phyloP scores from a whole-genome alignment of 2,888 invertebrate species.

The Dolichomitus sp. region DNA sequence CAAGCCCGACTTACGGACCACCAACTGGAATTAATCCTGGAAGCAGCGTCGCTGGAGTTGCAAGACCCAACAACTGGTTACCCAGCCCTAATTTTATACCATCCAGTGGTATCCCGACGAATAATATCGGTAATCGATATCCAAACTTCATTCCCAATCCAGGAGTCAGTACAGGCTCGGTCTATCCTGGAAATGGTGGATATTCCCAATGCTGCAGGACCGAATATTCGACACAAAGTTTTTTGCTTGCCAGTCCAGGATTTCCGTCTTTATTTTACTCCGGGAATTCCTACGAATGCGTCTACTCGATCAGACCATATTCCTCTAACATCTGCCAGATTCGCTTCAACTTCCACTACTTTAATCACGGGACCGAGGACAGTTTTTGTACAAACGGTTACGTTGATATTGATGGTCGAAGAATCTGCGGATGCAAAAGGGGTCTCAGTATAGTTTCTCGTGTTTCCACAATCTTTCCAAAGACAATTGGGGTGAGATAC shows the following conservation, averaged over 20 bases:
- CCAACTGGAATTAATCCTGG: conserved; percentile 31
- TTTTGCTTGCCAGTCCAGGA: conserved; percentile 88
- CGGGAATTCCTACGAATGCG: conserved; percentile 84
- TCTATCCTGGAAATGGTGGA: conserved; percentile 10
- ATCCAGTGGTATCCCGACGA: background rate
- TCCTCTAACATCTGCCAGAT: conserved; percentile 87
- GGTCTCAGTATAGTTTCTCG: conserved; percentile 81
- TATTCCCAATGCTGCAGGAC: conserved; percentile 74
- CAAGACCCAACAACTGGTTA: conserved; percentile 30
- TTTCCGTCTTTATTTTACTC: conserved; percentile 85
- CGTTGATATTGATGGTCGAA: conserved; percentile 88
- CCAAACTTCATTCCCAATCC: conserved; percentile 22
- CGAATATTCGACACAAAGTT: conserved; percentile 76
- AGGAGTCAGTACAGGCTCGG: conserved; percentile 11
- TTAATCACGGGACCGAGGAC: conserved; percentile 86
- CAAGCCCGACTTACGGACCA: conserved; percentile 29
- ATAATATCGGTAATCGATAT: conserved; percentile 24
- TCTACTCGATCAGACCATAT: conserved; percentile 87
- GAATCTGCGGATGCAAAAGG: conserved; percentile 88
- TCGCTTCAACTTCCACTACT: conserved; percentile 87
- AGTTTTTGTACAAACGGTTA: conserved; percentile 86
- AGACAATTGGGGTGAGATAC: conserved; percentile 86
- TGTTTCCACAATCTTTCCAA: conserved; percentile 80
- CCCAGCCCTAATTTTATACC: conserved; percentile 24
- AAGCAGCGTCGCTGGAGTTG: conserved; percentile 4